These are phyloP conservation scores for Amphipoea oculea DNA, from an alignment of 2,888 invertebrate genomes.

Conservation along the genomic window DNA sequence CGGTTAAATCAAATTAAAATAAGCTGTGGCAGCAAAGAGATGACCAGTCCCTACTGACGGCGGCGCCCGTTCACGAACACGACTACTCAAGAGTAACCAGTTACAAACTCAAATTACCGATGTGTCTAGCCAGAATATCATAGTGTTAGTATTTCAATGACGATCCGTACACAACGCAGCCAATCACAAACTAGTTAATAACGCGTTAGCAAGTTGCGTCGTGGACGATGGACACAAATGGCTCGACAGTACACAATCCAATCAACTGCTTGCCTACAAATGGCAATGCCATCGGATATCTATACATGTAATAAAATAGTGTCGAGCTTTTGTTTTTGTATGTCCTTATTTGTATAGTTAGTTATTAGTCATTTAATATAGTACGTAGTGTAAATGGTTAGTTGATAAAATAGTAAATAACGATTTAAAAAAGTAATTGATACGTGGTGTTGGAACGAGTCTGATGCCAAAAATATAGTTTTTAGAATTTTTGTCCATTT, in stretches of 20 bases:
- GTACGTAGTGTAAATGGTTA: too few species aligned
- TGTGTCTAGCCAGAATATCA: neutral
- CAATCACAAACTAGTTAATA: slow-evolving; percentile 9
- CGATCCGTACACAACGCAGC: neutral
- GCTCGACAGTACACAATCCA: slow-evolving; percentile 15
- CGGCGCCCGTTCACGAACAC: too few species aligned
- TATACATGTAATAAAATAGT: too few species aligned
- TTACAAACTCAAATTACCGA: neutral
- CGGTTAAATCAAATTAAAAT: too few species aligned
- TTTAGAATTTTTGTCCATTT: neutral
- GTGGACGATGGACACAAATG: neutral
- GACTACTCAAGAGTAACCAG: too few species aligned
- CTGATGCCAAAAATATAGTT: neutral
- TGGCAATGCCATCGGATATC: neutral
- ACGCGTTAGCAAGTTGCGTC: neutral
- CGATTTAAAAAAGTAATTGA: neutral
- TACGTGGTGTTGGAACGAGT: neutral
- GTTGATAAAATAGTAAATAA: neutral
- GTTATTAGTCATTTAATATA: too few species aligned
- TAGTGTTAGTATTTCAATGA: neutral
- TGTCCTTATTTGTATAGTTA: too few species aligned
- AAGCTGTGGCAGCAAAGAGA: too few species aligned
- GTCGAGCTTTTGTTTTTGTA: too few species aligned
- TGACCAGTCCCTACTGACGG: too few species aligned
- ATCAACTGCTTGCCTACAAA: slow-evolving; percentile 28